Conservation (phyloP, 37 sponge, comb jelly and placozoan genomes). For the Diacarnus erythraeanus region DNA sequence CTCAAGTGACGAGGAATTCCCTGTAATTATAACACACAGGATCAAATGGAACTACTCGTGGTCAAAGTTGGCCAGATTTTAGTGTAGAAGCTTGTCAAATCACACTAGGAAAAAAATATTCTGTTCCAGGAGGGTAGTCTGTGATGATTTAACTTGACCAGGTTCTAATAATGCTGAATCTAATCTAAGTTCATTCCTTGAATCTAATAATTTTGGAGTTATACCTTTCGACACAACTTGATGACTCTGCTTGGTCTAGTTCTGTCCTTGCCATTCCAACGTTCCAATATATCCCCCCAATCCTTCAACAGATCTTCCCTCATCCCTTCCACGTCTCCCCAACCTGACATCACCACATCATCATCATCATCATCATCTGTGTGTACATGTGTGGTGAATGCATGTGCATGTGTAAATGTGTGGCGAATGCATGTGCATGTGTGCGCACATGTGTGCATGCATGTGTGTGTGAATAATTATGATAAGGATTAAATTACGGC, state of each 20-base stretch:
- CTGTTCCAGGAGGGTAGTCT: background rate
- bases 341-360: slow-evolving; percentile 77
- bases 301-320: slow-evolving; percentile 66
- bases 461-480: no score
- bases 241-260: slow-evolving; percentile 71
- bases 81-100: slow-evolving; percentile 1
- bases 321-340: slow-evolving; percentile 73
- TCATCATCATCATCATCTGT: slow-evolving; percentile 50
- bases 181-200: no score
- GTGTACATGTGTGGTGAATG: no score
- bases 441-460: no score
- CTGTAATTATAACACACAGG: slow-evolving; percentile 26
- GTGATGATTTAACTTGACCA: no score
- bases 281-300: slow-evolving; percentile 71
- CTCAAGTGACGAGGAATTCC: slow-evolving; percentile 82
- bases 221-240: slow-evolving; percentile 78
- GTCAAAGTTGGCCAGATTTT: no score
- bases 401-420: no score
- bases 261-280: slow-evolving; percentile 83
- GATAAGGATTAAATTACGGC: no score
- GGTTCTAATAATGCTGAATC: no score
- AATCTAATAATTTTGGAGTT: background rate
- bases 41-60: background rate
- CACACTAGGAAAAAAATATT: slow-evolving; percentile 11
- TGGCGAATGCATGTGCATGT: no score